Evolutionary conservation across 2,113 vertebrate species (phyloP), one percentile per base, ranked within the genome.

Genomic region (Phyllopteryx taeniolatus): DNA sequence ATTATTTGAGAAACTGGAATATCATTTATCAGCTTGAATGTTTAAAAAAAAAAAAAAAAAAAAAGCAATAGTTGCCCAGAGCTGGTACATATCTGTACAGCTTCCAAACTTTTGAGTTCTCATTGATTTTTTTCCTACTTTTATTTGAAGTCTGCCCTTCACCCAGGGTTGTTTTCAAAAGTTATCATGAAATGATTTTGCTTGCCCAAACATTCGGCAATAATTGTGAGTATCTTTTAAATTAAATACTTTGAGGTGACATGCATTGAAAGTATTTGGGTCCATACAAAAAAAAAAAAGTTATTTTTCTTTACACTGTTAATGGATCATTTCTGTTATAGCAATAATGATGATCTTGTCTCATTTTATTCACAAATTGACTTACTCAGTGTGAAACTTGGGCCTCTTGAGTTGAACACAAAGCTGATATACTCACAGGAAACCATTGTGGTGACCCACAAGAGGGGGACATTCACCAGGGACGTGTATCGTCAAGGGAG

Each of bases 121-220:
- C 33, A 13, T 47, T 60, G 44, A 60, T 53, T 73, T 57, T 72
- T 57, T 67, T 57, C 31, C n/a, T 44, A 44, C 7, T 3, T 60
- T 49, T 51, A 3, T 31, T 59, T 61, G 14, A 35, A 35, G 31
- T 60, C 14, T 14, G 31, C 31, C 57, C 31, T 61, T 61, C 61
- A 51, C 60, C 57, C 54, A 35, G 11, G 65, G 22, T 20, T 3
- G 0, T 17, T 60, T 44, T 61, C 51, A 49, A 22, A 47, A n/a
- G 19, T 74, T 73, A 62, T 53, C 42, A 56, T 76, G 27, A 43
- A 42, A 14, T 73, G 49, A 31, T 73, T 74, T 78, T 67, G 63
- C 70, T 76, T 76, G 39, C 60, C 74, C n/a, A 73, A 68, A 75
- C 67, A 15, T 56, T 15, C 12, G n/a, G 51, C 15, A 51, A 12